These are phyloP conservation scores for Acronicta aceris DNA, from an alignment of 2,888 invertebrate genomes.

Conservation along the genomic window DNA sequence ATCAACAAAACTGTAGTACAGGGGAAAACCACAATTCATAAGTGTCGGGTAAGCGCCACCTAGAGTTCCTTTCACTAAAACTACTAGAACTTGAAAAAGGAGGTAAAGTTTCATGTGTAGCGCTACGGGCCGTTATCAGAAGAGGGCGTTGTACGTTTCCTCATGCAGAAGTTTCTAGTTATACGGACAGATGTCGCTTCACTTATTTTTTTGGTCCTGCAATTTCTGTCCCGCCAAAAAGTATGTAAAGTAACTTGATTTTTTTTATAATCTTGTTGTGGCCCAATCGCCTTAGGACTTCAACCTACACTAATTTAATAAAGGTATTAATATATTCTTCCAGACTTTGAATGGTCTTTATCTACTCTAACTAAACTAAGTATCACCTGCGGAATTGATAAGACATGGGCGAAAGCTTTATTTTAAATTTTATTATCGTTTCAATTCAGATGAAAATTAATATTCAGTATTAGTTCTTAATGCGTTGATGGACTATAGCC, in stretches of 20 bases:
- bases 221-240: background rate
- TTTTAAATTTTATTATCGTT: too few species aligned
- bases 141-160: constrained; percentile 39
- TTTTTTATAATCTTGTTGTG: too few species aligned
- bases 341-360: too few species aligned
- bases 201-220: background rate
- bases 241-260: too few species aligned
- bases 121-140: background rate
- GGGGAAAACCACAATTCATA: too few species aligned
- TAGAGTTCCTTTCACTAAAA: background rate
- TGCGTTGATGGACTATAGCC: too few species aligned
- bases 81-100: background rate
- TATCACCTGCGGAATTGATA: too few species aligned
- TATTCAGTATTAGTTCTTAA: too few species aligned
- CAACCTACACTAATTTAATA: background rate
- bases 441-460: too few species aligned
- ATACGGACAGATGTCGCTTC: constrained; percentile 27
- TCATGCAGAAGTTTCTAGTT: constrained; percentile 13
- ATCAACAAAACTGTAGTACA: background rate
- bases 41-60: constrained; percentile 36
- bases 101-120: background rate
- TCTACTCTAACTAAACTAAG: too few species aligned
- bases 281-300: background rate
- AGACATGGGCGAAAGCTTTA: too few species aligned
- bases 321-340: background rate